These are phyloP conservation scores for Takifugu ocellatus DNA, from an alignment of 2,797 vertebrate genomes.

Conservation along the genomic window DNA sequence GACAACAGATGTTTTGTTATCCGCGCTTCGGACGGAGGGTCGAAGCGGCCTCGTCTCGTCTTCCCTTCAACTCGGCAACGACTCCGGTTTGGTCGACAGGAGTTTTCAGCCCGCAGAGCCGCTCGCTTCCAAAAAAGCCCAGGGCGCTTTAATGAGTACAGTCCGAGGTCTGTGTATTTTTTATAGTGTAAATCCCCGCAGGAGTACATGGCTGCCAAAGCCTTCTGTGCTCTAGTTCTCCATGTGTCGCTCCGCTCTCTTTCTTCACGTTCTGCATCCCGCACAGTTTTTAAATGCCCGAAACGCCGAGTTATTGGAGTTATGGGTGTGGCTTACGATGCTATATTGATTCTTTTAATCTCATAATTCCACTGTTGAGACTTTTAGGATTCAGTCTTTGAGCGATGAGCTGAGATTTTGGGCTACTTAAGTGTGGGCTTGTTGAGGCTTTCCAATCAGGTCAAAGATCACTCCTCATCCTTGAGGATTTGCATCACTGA, in stretches of 20 bases:
- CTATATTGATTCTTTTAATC: too few species aligned
- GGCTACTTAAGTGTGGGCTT: too few species aligned
- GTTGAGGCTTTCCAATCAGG: too few species aligned
- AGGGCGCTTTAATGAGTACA: conserved; percentile 61
- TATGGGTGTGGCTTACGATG: too few species aligned
- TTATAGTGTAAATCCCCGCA: conserved; percentile 56
- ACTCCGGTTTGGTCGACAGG: conserved; percentile 38
- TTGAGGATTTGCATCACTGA: too few species aligned
- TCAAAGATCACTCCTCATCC: too few species aligned
- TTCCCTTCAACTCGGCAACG: conserved; percentile 18
- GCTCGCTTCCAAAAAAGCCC: conserved; percentile 39
- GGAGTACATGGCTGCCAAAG: conserved; percentile 56
- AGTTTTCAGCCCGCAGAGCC: conserved; percentile 25
- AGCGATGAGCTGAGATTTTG: too few species aligned
- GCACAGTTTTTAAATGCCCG: conserved; percentile 37
- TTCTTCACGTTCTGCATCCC: conserved; percentile 16
- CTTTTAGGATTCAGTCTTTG: too few species aligned
- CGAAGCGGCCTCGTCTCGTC: conserved; percentile 13
- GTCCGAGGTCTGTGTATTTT: conserved; percentile 50
- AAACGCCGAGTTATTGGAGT: conserved; percentile 22
- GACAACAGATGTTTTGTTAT: conserved; percentile 17
- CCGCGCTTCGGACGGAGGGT: conserved; percentile 11
- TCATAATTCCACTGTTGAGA: too few species aligned
- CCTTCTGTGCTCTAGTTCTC: conserved; percentile 60
- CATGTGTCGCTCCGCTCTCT: conserved; percentile 29